phyloP scores from a whole-genome alignment of 2,888 invertebrate species.

The Luffia ferchaultella region DNA sequence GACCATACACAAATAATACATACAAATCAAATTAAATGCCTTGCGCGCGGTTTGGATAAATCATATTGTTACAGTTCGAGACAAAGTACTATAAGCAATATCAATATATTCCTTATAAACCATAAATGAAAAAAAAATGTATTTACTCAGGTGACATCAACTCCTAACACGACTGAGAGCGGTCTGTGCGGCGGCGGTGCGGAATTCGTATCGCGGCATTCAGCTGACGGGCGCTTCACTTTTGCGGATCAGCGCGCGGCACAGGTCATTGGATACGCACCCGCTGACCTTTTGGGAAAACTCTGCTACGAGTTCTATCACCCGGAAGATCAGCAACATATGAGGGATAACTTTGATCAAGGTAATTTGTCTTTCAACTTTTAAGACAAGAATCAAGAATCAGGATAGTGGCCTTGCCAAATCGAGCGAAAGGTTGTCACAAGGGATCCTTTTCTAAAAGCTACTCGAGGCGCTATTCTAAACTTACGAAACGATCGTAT shows the following conservation, averaged over 20 bases:
- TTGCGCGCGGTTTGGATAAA: too few relatives aligned
- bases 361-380: constrained; percentile 66
- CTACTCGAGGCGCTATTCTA: too few relatives aligned
- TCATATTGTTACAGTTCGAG: too few relatives aligned
- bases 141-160: constrained; percentile 91
- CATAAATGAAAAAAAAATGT: too few relatives aligned
- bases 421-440: too few relatives aligned
- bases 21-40: too few relatives aligned
- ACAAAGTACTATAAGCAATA: neutral
- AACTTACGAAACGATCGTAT: too few relatives aligned
- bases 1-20: too few relatives aligned
- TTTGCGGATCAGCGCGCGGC: constrained; percentile 98
- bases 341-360: constrained; percentile 98
- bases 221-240: constrained; percentile 96
- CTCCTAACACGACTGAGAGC: constrained; percentile 91
- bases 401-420: too few relatives aligned
- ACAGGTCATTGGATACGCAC: constrained; percentile 90
- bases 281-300: constrained; percentile 94
- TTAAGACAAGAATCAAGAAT: too few relatives aligned
- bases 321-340: constrained; percentile 94
- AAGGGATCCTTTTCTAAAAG: too few relatives aligned
- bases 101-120: neutral
- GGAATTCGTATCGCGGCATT: constrained; percentile 97
- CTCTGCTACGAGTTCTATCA: constrained; percentile 98
- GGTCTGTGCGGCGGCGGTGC: constrained; percentile 80